Evolutionary conservation across 2,888 invertebrate species (phyloP).

Genomic region (Synanthedon formicaeformis): DNA sequence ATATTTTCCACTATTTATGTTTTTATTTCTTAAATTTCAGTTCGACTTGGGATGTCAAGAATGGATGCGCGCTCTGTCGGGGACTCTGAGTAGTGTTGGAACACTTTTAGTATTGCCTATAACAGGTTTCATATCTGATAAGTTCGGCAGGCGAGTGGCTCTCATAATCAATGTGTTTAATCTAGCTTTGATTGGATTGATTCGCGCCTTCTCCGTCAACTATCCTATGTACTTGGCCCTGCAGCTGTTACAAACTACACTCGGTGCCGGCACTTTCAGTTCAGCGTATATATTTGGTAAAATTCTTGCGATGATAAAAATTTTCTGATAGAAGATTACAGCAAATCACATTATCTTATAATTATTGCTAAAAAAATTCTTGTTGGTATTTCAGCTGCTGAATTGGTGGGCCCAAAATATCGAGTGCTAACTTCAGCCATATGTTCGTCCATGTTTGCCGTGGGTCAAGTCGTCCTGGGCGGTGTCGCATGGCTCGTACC

Average conservation of each 20-base stretch:
- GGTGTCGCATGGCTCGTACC: conserved; percentile 74
- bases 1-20: too few relatives aligned
- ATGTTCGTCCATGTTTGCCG: conserved; percentile 76
- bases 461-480: conserved; percentile 78
- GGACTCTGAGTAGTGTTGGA: conserved; percentile 74
- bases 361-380: neutral
- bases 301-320: neutral
- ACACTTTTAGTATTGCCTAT: conserved; percentile 73
- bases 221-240: conserved; percentile 51
- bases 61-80: conserved; percentile 75
- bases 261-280: conserved; percentile 51
- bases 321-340: neutral
- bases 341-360: too few relatives aligned
- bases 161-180: conserved; percentile 35
- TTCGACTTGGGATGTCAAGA: conserved; percentile 69
- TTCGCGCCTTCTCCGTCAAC: conserved; percentile 44
- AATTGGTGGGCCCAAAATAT: conserved; percentile 80
- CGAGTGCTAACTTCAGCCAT: conserved; percentile 78
- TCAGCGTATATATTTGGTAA: conserved; percentile 34
- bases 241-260: conserved; percentile 49
- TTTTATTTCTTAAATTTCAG: conserved; percentile 26
- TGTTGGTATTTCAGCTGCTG: conserved; percentile 70
- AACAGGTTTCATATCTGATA: conserved; percentile 74
- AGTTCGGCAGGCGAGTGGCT: conserved; percentile 47
- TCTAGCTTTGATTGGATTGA: conserved; percentile 40